Evolutionary conservation across 92 coral and sea anemone species (phyloP), one percentile per base, ranked within the genome.

Genomic region (Paragorgia papillata): DNA sequence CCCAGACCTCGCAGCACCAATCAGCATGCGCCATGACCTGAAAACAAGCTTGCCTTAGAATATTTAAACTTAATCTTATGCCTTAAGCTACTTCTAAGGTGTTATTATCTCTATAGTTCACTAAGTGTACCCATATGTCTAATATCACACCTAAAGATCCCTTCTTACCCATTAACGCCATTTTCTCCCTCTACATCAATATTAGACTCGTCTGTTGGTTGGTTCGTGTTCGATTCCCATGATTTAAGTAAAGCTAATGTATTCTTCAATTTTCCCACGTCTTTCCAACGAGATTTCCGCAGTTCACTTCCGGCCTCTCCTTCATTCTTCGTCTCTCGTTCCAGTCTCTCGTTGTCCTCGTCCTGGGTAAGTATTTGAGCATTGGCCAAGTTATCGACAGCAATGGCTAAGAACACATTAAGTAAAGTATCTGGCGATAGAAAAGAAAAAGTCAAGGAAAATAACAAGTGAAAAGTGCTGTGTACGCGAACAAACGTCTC

Each of bases 331-430:
- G 74, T 73, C 56, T 74, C 88, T 54, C 91, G 73, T 49, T 91
- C 92, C 55, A 59, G 73, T 24, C 86, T 81, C 51, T 91, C 99
- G 25, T 82, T 84, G 66, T 95, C 95, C 54, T 95, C 99, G 85
- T 95, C 99, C 49, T 84, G 88, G 8, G 99, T 95, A 32, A 95
- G 84, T 70, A 95, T 88, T 28, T 95, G 99, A 17, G 99, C 97
- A 75, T 95, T 95, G 26, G 99, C 99, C 27, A 95, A 76, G 79
- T 95, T 95, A 82, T 95, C 99, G n/a, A 95, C 99, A 21, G 99
- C 99, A 75, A 95, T 95, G 63, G 99, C 99, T 57, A 95, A 84
- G 82, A 95, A 95, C 2, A 95, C 99, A 55, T 95, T 95, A 0
- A 95, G 84, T 46, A 95, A 87, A 3, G 99, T 95, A 79, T 95